Base-by-base conservation (phyloP, 2,888 invertebrate genomes). In the Andricus quercusramuli region DNA sequence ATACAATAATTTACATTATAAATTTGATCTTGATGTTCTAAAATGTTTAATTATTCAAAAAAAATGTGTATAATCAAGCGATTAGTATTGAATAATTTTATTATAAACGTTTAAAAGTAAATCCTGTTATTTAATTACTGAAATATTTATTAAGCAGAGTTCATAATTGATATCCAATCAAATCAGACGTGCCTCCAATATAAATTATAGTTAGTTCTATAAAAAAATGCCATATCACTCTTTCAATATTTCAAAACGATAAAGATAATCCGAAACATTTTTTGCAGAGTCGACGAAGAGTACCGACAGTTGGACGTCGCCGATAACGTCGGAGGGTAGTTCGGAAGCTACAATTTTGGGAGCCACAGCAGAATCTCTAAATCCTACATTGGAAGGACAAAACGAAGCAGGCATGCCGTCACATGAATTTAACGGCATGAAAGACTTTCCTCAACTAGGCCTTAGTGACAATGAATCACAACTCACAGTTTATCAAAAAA, bases 341-440 rank as follows among this genome's bases (percentile, higher is more conserved):
- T 95, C 95, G 0, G 96, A 96, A 89, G 95, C 94, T 86, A 96
- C 95, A 90, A 96, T 96, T 88, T 92, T 96, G 79, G 95, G 94
- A 88, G 94, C 95, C 70, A 93, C 94, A 25, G 95, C 95, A n/a
- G 95, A 94, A 85, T 89, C 88, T n/a, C 83, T 93, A 37, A 93
- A 93, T 87, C 93, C 93, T n/a, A 88, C 87, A 6, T 80, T 92
- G 22, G 91, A 91, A 44, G 88, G 85, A 85, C 78, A 81, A 29
- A 84, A 79, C 29, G 78, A 47, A n/a, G 56, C 74, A 13, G 56
- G 62, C 37, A 68, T 78, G 65, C 47, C 13, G 6, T 22, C 79
- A 1, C 82, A 78, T 32, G 80, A 78, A 15, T 85, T 82, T 41
- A 81, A 86, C 51, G 80, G 83, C 2, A 77, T 83, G n/a, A 83